These are phyloP conservation scores for Balanococcus diminutus DNA, from an alignment of 2,888 invertebrate genomes.

Conservation along the genomic window DNA sequence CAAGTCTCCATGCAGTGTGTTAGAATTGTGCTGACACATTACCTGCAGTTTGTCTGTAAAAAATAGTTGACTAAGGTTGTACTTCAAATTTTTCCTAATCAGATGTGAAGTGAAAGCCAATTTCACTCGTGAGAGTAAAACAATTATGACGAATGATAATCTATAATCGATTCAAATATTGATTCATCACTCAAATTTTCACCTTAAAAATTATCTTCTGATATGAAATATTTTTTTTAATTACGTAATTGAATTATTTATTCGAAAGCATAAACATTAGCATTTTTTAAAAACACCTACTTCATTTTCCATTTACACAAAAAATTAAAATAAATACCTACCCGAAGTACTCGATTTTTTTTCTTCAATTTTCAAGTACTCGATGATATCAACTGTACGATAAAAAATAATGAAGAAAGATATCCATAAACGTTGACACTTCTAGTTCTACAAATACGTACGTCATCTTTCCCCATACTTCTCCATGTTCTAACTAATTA, in stretches of 20 bases:
- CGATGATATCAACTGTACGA: background rate
- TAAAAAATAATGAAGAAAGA: background rate
- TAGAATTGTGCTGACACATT: no score
- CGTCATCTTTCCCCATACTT: background rate
- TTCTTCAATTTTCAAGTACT: background rate
- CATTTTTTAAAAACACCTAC: background rate
- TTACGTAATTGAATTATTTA: background rate
- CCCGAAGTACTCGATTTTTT: background rate
- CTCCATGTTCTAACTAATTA: background rate
- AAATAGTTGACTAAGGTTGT: no score
- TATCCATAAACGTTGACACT: background rate
- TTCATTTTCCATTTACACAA: background rate
- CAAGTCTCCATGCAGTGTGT: no score
- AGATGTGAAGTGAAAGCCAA: no score
- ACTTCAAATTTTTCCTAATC: no score
- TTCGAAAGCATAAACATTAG: background rate
- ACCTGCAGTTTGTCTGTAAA: no score
- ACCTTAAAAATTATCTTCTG: background rate
- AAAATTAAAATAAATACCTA: background rate
- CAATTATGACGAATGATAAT: no score
- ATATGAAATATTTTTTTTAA: background rate
- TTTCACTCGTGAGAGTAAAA: no score
- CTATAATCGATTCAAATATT: conserved; percentile 1
- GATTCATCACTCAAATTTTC: background rate
- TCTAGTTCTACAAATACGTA: background rate